Evolutionary conservation across 2,797 vertebrate genomes (phyloP), one percentile per base, ranked within the genome.

Genomic region (Eleutherodactylus coqui): DNA sequence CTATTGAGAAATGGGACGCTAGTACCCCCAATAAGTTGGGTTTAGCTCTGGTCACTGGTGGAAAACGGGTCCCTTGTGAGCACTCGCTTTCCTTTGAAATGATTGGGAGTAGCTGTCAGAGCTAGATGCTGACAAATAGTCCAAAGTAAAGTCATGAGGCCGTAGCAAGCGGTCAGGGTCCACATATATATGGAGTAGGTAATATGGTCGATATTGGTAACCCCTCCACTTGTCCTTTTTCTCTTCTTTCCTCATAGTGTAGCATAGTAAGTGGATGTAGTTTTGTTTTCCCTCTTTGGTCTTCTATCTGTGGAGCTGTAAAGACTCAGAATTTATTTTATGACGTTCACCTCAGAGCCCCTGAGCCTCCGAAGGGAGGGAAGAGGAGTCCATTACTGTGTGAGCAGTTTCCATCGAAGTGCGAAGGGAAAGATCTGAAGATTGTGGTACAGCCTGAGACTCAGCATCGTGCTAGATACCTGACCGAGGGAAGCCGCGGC

Each of bases 401-500:
- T 79, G 95, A 96, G 90, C 98, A 99, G 88, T 98, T 96, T 91
- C 97, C 97, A 1, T 94, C 93, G 51, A 99, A 97, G 94, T 93
- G 95, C 69, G 98, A 99, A 82, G 97, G 97, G 85, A 99, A 98
- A 90, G 98, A 99, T 88, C 93, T 99, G 91, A 99, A 97, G 93
- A 99, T 99, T 89, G 91, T 98, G 62, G 93, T 99, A 38, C 98
- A 99, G 91, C 98, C 98, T 0, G 98, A 99, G 92, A 98, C 96
- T 51, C 98, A 99, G 88, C 98, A 99, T 92, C 88, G 98, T 91
- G 98, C 98, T 53, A 96, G 98, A 17, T 99, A 99, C 80, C 94
- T 99, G 91, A 99, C 98, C 0, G 98, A 99, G 92, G 98, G 98
- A 91, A 99, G 98, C 93, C 95, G 98, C 41, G 98, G 98, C 70